Base-by-base conservation (phyloP, 2,113 vertebrate species). In the Cathartes aura region DNA sequence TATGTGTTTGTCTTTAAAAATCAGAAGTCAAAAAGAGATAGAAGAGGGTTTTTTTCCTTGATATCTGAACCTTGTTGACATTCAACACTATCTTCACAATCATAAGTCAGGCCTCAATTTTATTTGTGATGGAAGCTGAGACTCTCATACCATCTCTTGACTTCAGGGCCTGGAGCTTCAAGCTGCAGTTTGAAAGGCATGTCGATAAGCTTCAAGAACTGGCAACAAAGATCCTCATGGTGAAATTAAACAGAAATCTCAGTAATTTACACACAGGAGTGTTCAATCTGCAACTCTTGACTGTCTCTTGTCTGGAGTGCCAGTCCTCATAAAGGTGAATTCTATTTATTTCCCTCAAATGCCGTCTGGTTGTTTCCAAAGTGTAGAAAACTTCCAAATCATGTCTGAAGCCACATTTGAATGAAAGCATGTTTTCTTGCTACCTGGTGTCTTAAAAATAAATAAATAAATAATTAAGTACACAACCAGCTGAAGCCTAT, bases 191-290 rank as follows among this genome's bases (percentile, higher is more conserved):
- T 96, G 66, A 91, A 87, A 87, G 45, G 23, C 11, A 30, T 29
- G 8, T 53, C 45, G 50, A 23, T 60, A 75, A 89, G 30, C 76
- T 94, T 89, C 45, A 66, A 89, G 73, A 94, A 58, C 53, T 62
- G 58, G 6, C 60, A 96, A 52, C 29, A 50, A 55, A 91, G 45
- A 68, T 63, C 15, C 40, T 91, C 3, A 8, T 29, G 19, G 36
- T 85, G 58, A 76, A 93, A 70, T 87, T 80, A 96, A 92, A 88
- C 40, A 90, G 66, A 78, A 93, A 72, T 75, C 20, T 59, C 56
- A 38, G 48, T 73, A 72, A 87, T 80, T 87, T 87, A 70, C 47
- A 73, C 30, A 62, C 21, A 81, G 59, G 48, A 82, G 40, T 12
- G 38, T 53, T 90, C 45, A 90, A 6, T 70, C 78, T 80, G 50